Evolutionary conservation across 1,140 invertebrate species (phyloP), one percentile per base, ranked within the genome.

Genomic region (Tachypleus tridentatus): DNA sequence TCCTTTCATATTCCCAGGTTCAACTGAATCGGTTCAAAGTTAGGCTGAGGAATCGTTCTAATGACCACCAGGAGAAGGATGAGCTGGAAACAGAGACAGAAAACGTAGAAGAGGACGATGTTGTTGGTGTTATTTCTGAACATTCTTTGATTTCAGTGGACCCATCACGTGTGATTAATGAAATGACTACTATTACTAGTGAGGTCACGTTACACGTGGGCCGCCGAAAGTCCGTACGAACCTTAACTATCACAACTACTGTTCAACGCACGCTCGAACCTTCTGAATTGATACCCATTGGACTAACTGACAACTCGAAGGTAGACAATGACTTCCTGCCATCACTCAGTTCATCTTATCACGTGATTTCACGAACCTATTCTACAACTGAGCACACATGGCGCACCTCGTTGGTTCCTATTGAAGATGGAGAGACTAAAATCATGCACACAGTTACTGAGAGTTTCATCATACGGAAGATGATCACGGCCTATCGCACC

Each of bases 191-290:
- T 9, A 66, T 73, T 8, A 71, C 69, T 0, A 67, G 64, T 9
- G 65, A 71, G 51, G 66, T 74, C 5, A 72, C 70, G 11, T 66
- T 70, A 50, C 69, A 70, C 60, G 65, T 73, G 1, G 67, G 73
- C 7, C 52, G 67, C 49, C 61, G 65, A 11, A 64, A 69, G 51
- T 64, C 70, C 9, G 66, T 74, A 5, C 51, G 71, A 5, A 72
- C 70, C 7, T 51, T 72, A 4, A 72, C 73, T n/a, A 69, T 65
- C 63, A 78, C 50, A 74, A 93, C 5, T 86, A 91, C 72, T 77
- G 91, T 60, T 87, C 93, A 73, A 76, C 92, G 9, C 87, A 93
- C 72, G 88, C 89, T 70, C 85, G 88, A 6, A 87, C 91, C 70
- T 85, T 88, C 49, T 86, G 88, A 29, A 29, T 29, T 29, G 29